These are phyloP conservation scores for Lepidotrigona ventralis DNA, from an alignment of 1,140 invertebrate species.

Conservation along the genomic window DNA sequence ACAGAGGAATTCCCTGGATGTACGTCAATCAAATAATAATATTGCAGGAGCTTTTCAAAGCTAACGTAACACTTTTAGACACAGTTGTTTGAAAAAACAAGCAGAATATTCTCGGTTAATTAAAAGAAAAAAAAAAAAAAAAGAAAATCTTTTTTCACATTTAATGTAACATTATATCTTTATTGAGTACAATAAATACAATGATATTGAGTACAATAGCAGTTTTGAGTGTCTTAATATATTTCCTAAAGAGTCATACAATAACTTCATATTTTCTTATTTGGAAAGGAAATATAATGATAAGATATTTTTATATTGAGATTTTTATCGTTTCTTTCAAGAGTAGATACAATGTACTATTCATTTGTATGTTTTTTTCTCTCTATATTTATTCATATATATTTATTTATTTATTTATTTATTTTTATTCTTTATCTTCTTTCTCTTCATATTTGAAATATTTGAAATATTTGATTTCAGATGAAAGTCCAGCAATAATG, in stretches of 20 bases:
- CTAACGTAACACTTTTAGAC: not conserved
- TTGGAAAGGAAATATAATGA: not conserved
- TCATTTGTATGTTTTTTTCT: not conserved
- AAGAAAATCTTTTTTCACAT: no score
- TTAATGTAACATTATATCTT: constrained; percentile 17
- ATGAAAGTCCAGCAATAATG: not conserved
- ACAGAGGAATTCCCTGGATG: constrained; percentile 57
- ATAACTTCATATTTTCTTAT: not conserved
- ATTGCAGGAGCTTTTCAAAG: not conserved
- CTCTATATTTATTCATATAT: not conserved
- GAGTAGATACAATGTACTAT: not conserved
- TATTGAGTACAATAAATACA: constrained; percentile 10
- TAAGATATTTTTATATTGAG: not conserved
- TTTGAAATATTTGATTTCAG: not conserved
- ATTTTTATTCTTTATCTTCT: not conserved
- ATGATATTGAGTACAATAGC: not conserved
- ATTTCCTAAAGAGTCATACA: constrained; percentile 1
- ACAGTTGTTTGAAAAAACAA: not conserved
- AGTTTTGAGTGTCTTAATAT: constrained; percentile 17
- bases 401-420: not conserved
- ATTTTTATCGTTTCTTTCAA: not conserved
- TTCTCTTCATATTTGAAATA: not conserved
- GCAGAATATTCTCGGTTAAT: not conserved
- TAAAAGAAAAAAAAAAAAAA: not conserved
- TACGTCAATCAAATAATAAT: constrained; percentile 31